These are phyloP conservation scores for Lagopus leucura DNA, from an alignment of 2,113 vertebrate genomes.

Conservation along the genomic window DNA sequence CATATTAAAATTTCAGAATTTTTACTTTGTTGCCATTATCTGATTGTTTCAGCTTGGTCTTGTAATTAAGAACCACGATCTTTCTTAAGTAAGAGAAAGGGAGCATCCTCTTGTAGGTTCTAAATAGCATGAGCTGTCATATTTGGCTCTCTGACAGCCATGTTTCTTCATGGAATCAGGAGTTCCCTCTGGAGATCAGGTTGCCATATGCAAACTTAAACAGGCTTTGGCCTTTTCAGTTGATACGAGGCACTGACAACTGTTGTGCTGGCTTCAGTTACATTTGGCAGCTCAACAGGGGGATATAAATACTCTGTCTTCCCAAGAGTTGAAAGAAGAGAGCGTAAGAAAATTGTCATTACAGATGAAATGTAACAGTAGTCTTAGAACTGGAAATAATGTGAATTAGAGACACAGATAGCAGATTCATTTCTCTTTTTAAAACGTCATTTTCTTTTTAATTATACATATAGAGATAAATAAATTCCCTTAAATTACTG, in stretches of 20 bases:
- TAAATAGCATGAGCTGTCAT: background rate
- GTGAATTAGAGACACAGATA: background rate
- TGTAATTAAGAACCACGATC: background rate
- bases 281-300: constrained; percentile 4
- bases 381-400: background rate
- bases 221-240: constrained; percentile 48
- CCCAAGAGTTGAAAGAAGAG: background rate
- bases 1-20: background rate
- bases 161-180: constrained; percentile 34
- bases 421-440: background rate
- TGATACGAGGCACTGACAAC: constrained; percentile 44
- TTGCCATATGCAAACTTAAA: constrained; percentile 57
- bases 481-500: background rate
- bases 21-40: background rate
- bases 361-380: background rate
- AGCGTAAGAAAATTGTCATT: background rate
- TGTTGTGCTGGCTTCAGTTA: constrained; percentile 43
- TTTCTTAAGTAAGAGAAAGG: background rate
- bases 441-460: background rate
- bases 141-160: constrained; percentile 51
- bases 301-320: constrained; percentile 21
- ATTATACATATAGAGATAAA: background rate
- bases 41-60: background rate
- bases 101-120: background rate
- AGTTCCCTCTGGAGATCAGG: constrained; percentile 35